Base-by-base conservation (phyloP, 2,113 vertebrate species). In the Zosterops pallidus region DNA sequence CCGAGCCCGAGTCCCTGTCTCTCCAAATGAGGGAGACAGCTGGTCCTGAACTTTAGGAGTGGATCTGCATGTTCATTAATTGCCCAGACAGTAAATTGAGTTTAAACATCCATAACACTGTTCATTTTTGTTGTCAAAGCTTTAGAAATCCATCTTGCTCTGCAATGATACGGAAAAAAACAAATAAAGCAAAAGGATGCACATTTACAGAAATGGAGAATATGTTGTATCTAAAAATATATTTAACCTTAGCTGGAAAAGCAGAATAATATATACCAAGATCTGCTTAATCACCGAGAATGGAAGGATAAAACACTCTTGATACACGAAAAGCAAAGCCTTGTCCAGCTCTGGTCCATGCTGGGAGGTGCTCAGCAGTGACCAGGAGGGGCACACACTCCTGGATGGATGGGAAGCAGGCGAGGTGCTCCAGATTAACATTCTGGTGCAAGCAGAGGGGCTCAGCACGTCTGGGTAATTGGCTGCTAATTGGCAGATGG, bases 401-500 rank as follows among this genome's bases (percentile, higher is more conserved):
- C 83, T 91, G 60, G 3, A 15, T 2, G 83, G 85, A n/a, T 60
- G 78, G 65, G 49, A 57, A 77, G 64, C 68, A 84, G 84, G 55
- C 17, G 31, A 23, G 71, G 23, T 81, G 86, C 59, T 46, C 67
- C 49, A 64, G 56, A 79, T 60, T 49, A 76, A 87, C 21, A n/a
- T 87, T 60, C 72, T 92, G 18, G n/a, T n/a, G 77, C 33, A 47
- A 57, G 28, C 49, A 69, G 18, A 88, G 77, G 23, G 77, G 65
- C 91, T 95, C 91, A 86, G 80, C 65, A 13, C 25, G 13, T 31
- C 89, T 56, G 31, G 52, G 65, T 57, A 68, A 84, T 82, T 91
- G 70, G 29, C 86, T 92, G 89, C 82, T 79, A 71, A 81, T 46
- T 91, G 86, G 83, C 89, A 95, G 86, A 79, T 89, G 91, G 89